These are phyloP conservation scores for Scaptodrosophila latifasciaeformis DNA, from an alignment of 2,888 invertebrate species.

Conservation along the genomic window DNA sequence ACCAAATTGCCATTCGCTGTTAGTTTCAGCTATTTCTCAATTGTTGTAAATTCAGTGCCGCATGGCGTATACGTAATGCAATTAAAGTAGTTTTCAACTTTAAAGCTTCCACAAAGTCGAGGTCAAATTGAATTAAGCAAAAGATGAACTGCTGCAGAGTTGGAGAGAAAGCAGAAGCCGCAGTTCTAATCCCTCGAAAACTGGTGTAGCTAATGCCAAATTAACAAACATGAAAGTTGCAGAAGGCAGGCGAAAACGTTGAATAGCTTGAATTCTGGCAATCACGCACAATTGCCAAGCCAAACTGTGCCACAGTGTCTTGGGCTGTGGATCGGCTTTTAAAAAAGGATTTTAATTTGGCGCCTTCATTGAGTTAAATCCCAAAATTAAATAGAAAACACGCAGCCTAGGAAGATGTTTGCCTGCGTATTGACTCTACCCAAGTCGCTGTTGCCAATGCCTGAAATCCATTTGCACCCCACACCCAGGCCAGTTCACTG, in stretches of 20 bases:
- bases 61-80: background rate
- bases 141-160: background rate
- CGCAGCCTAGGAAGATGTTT: background rate
- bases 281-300: slow-evolving; percentile 18
- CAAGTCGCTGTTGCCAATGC: background rate
- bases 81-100: no score
- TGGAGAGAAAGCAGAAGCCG: background rate
- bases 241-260: background rate
- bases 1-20: no score
- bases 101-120: background rate
- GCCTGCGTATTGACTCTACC: background rate
- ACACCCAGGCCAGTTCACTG: no score
- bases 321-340: background rate
- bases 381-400: slow-evolving; percentile 31
- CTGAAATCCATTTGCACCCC: no score
- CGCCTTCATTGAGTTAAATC: slow-evolving; percentile 27
- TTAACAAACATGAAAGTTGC: slow-evolving; percentile 14
- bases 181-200: background rate
- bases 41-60: background rate
- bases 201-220: slow-evolving; percentile 10
- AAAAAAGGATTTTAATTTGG: slow-evolving; percentile 20
- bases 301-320: background rate
- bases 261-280: slow-evolving; percentile 10
- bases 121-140: slow-evolving; percentile 13
- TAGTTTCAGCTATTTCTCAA: no score